Base-by-base conservation (phyloP, 2,113 vertebrate genomes). In the Aegithalos caudatus region DNA sequence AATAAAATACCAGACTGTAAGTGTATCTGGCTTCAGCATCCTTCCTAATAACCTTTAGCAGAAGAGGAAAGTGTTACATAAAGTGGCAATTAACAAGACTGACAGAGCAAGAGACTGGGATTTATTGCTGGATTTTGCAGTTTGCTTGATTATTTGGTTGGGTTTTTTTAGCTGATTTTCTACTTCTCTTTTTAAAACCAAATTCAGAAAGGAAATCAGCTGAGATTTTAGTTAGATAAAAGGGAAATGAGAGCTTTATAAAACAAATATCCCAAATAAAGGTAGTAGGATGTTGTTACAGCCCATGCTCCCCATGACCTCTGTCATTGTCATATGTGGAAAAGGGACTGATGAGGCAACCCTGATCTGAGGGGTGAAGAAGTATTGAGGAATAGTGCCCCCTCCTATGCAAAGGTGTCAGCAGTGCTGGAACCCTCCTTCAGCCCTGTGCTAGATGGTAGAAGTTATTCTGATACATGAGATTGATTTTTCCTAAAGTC, bases 71-170 rank as follows among this genome's bases (percentile, higher is more conserved):
- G 13, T 80, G 28, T 90, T 95, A 92, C 86, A 91, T 79, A 92
- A 93, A 88, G 47, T 93, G 87, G 70, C 54, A 92, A 96, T 95
- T 95, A 94, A 72, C 25, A 66, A 93, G 82, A 94, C 35, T 93
- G 92, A 92, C 72, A 93, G 92, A 86, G 76, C 9, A 91, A 80
- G 44, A 77, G 60, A 73, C 29, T 21, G 12, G 80, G 40, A 86
- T 90, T 92, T 82, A 81, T 78, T 60, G 23, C 9, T 33, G 50
- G 12, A 76, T 88, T 90, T 95, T 90, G 88, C 27, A 25, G 29
- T 77, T 94, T 86, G 21, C 11, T 88, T 76, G 21, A 66, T 83
- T 92, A 77, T 90, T 95, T 94, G 10, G 12, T 37, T 76, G 42
- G 10, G 6, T 1, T 1, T 66, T 86, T 82, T 74, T 40, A 81